Evolutionary conservation across 2,797 vertebrate species (phyloP).

Genomic region (Brotula barbata): DNA sequence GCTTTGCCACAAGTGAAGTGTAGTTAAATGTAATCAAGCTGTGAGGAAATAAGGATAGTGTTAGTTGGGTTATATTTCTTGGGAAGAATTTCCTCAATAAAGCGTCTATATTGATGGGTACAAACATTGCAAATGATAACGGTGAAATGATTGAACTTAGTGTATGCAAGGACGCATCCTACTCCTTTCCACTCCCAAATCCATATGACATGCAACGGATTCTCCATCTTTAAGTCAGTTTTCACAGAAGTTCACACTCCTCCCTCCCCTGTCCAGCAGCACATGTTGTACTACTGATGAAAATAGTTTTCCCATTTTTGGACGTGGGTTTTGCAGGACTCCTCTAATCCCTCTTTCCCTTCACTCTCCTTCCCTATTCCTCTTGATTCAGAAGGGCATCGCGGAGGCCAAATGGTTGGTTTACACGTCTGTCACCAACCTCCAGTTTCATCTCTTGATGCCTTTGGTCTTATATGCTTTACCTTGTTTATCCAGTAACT

Average conservation of each 20-base stretch:
- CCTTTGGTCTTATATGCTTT: conserved; percentile 40
- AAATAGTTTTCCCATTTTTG: conserved; percentile 91
- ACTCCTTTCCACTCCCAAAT: conserved; percentile 40
- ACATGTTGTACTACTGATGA: conserved; percentile 63
- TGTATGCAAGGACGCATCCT: conserved; percentile 9
- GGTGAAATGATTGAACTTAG: conserved; percentile 26
- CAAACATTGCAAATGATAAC: conserved; percentile 9
- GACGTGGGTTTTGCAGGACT: conserved; percentile 74
- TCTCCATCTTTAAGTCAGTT: conserved; percentile 51
- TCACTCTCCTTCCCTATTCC: conserved; percentile 30
- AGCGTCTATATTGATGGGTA: background rate
- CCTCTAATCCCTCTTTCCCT: conserved; percentile 63
- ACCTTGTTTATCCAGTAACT: conserved; percentile 29
- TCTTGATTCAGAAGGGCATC: conserved; percentile 52
- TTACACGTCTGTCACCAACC: conserved; percentile 62
- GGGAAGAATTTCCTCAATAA: background rate
- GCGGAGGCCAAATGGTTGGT: conserved; percentile 48
- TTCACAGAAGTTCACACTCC: background rate
- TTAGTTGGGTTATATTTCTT: background rate
- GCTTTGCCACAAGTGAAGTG: conserved; percentile 4
- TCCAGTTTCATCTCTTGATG: conserved; percentile 45
- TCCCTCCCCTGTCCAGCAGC: conserved; percentile 40
- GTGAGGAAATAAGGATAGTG: background rate
- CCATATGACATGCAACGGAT: conserved; percentile 18
- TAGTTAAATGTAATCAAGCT: background rate